Base-by-base conservation (phyloP, 2,113 vertebrate genomes). In the Vireo altiloquus region DNA sequence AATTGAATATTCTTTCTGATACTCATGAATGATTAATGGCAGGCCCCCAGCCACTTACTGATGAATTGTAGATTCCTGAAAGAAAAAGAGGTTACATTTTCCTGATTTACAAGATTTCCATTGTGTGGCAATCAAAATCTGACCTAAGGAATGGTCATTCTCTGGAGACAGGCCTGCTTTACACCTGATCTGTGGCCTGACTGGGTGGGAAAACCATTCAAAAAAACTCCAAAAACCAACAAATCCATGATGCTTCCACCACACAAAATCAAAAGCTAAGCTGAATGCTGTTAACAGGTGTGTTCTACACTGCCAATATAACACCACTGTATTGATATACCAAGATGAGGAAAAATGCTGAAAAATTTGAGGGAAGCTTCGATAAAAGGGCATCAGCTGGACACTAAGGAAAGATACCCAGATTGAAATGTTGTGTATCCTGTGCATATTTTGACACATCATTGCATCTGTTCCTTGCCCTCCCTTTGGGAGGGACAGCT, bases 1-100 rank as follows among this genome's bases (percentile, higher is more conserved):
- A 88, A 94, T n/a, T 94, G 75, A 94, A 92, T 93, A 96, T 83
- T 96, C 81, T 82, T 96, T 92, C 84, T 94, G 79, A 81, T 92
- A 60, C 84, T 90, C 65, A 76, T 85, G 76, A 94, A 96, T 90
- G 79, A 96, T 92, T 94, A 96, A 95, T 87, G 30, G 57, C 6
- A 72, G 46, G 65, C 64, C 92, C 61, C 60, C 33, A 61, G 60
- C 28, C 53, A 63, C 42, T 93, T 60, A 57, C 25, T 92, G 71
- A 69, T 90, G 89, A 84, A 75, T 37, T 9, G 8, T n/a, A 70
- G 53, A 61, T 56, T 78, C 79, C 35, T 71, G 52, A 49, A 88
- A 35, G 27, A 71, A 88, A 47, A 61, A 70, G 50, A 88, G 46
- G 65, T 75, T 65, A 31, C 10, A 2, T 82, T 94, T 76, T 46